Evolutionary conservation across 2,797 vertebrate species (phyloP).

Genomic region (Simalia tracyae): DNA sequence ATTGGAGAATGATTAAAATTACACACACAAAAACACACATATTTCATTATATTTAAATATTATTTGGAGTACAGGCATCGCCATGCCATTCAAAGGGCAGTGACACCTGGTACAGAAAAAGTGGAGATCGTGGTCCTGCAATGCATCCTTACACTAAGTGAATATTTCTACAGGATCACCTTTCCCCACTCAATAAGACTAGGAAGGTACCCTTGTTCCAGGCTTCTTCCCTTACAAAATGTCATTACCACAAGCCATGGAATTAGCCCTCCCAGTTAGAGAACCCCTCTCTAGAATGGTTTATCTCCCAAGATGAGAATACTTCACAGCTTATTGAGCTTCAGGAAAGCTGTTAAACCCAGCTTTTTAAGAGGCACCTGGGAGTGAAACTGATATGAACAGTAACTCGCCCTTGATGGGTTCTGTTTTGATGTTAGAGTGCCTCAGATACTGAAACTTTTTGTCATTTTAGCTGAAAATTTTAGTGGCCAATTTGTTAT

Average conservation of each 20-base stretch:
- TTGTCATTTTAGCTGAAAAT: neutral
- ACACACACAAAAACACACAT: neutral
- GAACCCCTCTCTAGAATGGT: neutral
- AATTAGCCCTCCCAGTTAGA: neutral
- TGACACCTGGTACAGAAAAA: neutral
- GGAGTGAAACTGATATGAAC: neutral
- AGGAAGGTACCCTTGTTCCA: neutral
- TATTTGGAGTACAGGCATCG: neutral
- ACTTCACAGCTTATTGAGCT: neutral
- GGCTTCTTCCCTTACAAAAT: neutral
- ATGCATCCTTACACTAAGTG: neutral
- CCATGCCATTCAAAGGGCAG: neutral
- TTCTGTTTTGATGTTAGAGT: neutral
- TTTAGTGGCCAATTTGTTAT: neutral
- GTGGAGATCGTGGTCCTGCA: neutral
- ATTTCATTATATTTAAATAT: neutral
- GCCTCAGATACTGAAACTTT: neutral
- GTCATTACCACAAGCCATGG: neutral
- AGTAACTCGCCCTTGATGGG: neutral
- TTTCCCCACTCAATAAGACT: neutral
- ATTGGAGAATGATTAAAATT: neutral
- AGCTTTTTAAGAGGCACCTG: neutral
- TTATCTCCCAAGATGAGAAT: neutral
- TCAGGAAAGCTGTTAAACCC: neutral
- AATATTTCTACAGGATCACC: neutral